These are phyloP conservation scores for Brachyopa scutellaris DNA, from an alignment of 2,888 invertebrate genomes.

Conservation along the genomic window DNA sequence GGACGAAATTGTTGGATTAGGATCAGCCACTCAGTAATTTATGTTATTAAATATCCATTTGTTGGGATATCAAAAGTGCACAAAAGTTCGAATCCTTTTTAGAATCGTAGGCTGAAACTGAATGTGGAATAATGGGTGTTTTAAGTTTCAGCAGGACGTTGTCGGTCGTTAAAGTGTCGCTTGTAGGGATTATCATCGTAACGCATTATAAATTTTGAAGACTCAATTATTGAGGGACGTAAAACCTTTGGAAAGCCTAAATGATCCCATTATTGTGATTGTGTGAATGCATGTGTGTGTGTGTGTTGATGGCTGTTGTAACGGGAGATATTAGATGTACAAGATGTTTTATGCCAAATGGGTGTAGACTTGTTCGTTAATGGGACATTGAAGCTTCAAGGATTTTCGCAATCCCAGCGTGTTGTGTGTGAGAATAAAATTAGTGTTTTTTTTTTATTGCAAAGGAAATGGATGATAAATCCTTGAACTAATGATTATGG, in stretches of 20 bases:
- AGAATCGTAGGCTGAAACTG: not conserved
- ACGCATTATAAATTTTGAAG: constrained; percentile 49
- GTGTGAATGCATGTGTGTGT: too few relatives aligned
- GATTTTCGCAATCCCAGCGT: not conserved
- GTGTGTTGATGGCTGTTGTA: constrained; percentile 29
- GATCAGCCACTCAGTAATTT: constrained; percentile 6
- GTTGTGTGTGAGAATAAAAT: not conserved
- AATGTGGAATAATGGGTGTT: constrained; percentile 20
- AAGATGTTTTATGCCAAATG: constrained; percentile 5
- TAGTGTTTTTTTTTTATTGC: not conserved
- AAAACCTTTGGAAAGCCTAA: constrained; percentile 22
- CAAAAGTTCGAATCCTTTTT: constrained; percentile 2
- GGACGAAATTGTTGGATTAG: constrained; percentile 24
- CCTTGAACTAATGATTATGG: too few relatives aligned
- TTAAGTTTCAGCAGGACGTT: constrained; percentile 34
- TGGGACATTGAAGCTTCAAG: constrained; percentile 16
- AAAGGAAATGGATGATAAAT: too few relatives aligned
- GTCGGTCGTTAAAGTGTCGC: constrained; percentile 44
- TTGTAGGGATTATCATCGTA: constrained; percentile 35
- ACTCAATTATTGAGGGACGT: constrained; percentile 38
- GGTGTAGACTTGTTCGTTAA: constrained; percentile 3
- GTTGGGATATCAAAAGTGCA: constrained; percentile 35
- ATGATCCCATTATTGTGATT: constrained; percentile 45
- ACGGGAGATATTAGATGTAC: not conserved
- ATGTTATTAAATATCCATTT: constrained; percentile 52